Evolutionary conservation across 2,113 vertebrate genomes (phyloP), one percentile per base, ranked within the genome.

Genomic region (Phrynosoma platyrhinos): DNA sequence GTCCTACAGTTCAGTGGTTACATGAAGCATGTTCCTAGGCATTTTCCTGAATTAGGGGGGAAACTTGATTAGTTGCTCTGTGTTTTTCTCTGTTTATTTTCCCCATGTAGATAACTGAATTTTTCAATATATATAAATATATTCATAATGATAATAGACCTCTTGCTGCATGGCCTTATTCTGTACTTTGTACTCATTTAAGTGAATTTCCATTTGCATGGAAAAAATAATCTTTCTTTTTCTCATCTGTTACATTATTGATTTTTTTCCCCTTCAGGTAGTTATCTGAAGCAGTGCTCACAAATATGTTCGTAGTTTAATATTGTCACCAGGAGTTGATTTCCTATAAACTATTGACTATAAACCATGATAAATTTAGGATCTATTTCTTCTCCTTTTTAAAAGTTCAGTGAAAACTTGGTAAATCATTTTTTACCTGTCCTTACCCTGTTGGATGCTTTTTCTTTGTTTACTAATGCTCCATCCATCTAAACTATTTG

Each of bases 181-280:
- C 85, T 82, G 83, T 87, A 75, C 90, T 92, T 92, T 90, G 88
- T 88, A 71, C 90, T 89, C 89, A 82, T 91, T 91, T 92, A 92
- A 94, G 89, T 84, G 83, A 36, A 90, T 93, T 79, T 91, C 90
- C 3, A 93, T 95, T 93, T 95, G 92, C 93, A 93, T 95, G 90
- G 58, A 3, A 84, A 90, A 92, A 92, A 94, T 93, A 92, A 91
- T 91, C 86, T 94, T 83, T 88, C 86, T 87, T 87, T 93, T 88
- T 4, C 86, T 90, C 92, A 93, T 94, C 91, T 95, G 91, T 92
- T 94, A 14, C 32, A 18, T 88, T 93, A 94, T 93, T 94, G 93
- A 96, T 94, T 91, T 94, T 91, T 40, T 62, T 91, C 18, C 8
- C 83, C 89, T 93, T 91, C 88, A 92, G 93, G 87, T 95, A 93